Evolutionary conservation across 2,797 vertebrate genomes (phyloP), one percentile per base, ranked within the genome.

Genomic region (Coluber constrictor): DNA sequence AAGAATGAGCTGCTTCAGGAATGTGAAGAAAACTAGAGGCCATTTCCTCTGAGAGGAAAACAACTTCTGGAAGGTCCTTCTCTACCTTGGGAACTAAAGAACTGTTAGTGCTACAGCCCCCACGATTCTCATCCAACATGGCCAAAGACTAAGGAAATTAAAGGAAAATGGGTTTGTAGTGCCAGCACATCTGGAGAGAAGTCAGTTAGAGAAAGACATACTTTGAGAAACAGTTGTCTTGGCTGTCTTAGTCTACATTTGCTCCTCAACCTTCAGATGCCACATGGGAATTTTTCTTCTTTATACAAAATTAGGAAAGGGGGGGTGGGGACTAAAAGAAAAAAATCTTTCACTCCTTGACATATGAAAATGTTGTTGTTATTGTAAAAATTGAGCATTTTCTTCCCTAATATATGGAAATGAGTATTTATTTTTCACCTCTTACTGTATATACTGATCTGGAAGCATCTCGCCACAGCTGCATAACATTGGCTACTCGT

Each of bases 101-200:
- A 83, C 74, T 47, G 4, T 83, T 47, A 89, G 37, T 47, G 20
- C 74, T 83, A 83, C 74, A 83, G 37, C 18, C 43, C 37, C 37
- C 74, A 83, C 37, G 20, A 83, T 83, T 83, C 74, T 83, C 74
- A 83, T 83, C 37, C 74, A 25, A 83, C 74, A 83, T 83, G 74
- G 90, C 12, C 3, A 88, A n/a, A 37, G 6, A 10, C 92, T 60
- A 90, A 18, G 93, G 29, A 57, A 94, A 10, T 61, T 88, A 90
- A 94, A 90, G 7, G 12, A 66, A 56, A 94, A 87, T 0, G 0
- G 92, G 86, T 12, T 66, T 47, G 32, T 92, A 94, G 15, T 15
- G 25, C 15, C 93, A 94, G 27, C 27, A 90, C 59, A 95, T 94
- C 94, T 94, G 55, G 89, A 57, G 90, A 51, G 29, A 32, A 88